Percentiles rank a stretch among this genome's conserved stretches.
Evolutionary conservation across 2,888 invertebrate species (phyloP).

Genomic region (Drosophila vallismaia): DNA sequence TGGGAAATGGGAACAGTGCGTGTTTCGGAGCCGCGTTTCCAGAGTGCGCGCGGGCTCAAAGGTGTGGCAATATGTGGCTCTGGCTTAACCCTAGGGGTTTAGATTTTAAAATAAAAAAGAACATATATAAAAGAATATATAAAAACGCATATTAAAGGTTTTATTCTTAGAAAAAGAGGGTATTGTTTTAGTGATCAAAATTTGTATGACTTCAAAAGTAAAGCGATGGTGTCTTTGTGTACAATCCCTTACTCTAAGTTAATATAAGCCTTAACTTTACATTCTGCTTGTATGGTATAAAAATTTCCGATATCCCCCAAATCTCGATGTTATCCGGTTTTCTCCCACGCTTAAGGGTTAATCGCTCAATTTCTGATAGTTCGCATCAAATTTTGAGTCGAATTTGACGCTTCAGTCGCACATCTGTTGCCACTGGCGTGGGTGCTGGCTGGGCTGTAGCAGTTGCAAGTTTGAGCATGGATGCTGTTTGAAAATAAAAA

Average conservation of each 20-base stretch:
- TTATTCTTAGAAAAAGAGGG: background rate
- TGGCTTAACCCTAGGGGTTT: slow-evolving; percentile 11
- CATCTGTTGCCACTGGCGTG: slow-evolving; percentile 27
- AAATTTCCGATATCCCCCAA: background rate
- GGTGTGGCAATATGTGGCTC: slow-evolving; percentile 19
- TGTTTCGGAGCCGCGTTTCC: slow-evolving; percentile 49
- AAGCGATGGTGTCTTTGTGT: too few species aligned
- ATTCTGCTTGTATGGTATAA: background rate
- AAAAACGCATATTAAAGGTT: background rate
- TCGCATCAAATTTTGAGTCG: slow-evolving; percentile 49
- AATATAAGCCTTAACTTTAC: too few species aligned
- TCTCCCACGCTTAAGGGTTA: slow-evolving; percentile 34
- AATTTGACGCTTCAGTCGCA: slow-evolving; percentile 42
- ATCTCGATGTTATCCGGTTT: background rate
- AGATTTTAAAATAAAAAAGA: background rate
- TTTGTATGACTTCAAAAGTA: too few species aligned
- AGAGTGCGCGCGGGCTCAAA: slow-evolving; percentile 29
- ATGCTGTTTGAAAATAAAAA: slow-evolving; percentile 41
- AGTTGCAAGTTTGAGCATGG: slow-evolving; percentile 20
- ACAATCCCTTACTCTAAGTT: too few species aligned
- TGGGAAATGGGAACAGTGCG: slow-evolving; percentile 31
- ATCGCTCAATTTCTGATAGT: slow-evolving; percentile 50
- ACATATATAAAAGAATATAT: too few species aligned
- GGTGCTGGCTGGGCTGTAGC: background rate
- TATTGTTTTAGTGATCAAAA: background rate